phyloP scores from a whole-genome alignment of 2,113 vertebrate species.

The Neolamprologus brichardi region DNA sequence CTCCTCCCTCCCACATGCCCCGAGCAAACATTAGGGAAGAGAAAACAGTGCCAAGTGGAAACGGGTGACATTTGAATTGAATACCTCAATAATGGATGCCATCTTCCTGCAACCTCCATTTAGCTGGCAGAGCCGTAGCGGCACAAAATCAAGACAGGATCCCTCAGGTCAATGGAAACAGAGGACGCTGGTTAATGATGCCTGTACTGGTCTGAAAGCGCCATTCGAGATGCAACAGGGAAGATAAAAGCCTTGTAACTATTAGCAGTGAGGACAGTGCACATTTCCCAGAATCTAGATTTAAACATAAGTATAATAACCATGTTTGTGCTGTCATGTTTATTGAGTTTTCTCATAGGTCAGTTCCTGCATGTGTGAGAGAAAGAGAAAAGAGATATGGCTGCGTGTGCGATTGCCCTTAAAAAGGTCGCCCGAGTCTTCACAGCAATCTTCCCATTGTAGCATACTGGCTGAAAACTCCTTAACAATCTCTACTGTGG shows the following conservation, averaged over 20 bases:
- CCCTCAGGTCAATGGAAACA: constrained; percentile 60
- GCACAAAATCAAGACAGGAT: constrained; percentile 52
- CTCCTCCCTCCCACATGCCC: not conserved
- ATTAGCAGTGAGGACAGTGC: constrained; percentile 5
- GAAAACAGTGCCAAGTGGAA: constrained; percentile 65
- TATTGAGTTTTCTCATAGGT: not conserved
- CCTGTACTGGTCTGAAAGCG: constrained; percentile 45
- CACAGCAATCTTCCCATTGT: constrained; percentile 19
- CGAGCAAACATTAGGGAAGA: constrained; percentile 59
- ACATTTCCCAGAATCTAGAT: constrained; percentile 2
- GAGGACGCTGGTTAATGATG: constrained; percentile 66
- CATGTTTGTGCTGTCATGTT: constrained; percentile 4
- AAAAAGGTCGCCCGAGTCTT: constrained; percentile 58
- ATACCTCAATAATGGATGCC: constrained; percentile 71
- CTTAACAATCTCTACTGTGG: constrained; percentile 55
- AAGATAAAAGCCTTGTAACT: constrained; percentile 13
- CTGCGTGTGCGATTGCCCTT: constrained; percentile 40
- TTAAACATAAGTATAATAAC: not conserved
- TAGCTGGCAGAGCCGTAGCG: constrained; percentile 60
- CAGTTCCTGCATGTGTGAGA: not conserved
- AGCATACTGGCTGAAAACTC: constrained; percentile 44
- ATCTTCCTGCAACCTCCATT: constrained; percentile 69
- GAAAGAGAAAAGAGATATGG: constrained; percentile 13
- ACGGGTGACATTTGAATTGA: constrained; percentile 75
- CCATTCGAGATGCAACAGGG: not conserved